phyloP scores from a whole-genome alignment of 2,888 invertebrate genomes.

The Diachrysia chrysitis region DNA sequence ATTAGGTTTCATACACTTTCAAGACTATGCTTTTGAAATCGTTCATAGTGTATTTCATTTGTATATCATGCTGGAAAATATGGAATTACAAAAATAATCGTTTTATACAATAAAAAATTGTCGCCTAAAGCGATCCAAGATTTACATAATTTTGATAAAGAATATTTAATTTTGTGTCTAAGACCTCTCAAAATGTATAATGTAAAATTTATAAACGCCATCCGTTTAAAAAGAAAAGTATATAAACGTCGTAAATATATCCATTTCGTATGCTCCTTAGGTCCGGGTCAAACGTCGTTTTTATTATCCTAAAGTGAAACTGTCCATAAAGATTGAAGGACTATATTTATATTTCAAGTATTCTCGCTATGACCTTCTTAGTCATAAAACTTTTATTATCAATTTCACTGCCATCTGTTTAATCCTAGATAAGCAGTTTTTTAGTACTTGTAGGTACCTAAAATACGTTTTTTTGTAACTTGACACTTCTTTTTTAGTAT shows the following conservation, averaged over 20 bases:
- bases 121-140: too few species aligned
- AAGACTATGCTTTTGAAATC: too few species aligned
- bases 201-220: background rate
- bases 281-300: background rate
- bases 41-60: too few species aligned
- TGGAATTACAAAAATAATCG: too few species aligned
- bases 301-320: constrained; percentile 9
- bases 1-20: too few species aligned
- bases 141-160: too few species aligned
- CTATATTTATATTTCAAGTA: constrained; percentile 30
- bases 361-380: constrained; percentile 20
- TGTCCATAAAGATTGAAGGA: constrained; percentile 28
- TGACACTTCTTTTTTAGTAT: constrained; percentile 17
- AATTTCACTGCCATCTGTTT: constrained; percentile 39
- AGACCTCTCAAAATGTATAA: background rate
- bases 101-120: too few species aligned
- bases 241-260: constrained; percentile 3
- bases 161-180: too few species aligned
- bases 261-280: background rate
- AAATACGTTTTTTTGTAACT: constrained; percentile 18
- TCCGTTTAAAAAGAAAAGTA: background rate
- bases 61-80: too few species aligned
- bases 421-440: constrained; percentile 43
- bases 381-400: constrained; percentile 43
- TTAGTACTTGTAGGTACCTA: too few species aligned